Evolutionary conservation across 2,888 invertebrate species (phyloP), one percentile per base, ranked within the genome.

Genomic region (Tipula lateralis): DNA sequence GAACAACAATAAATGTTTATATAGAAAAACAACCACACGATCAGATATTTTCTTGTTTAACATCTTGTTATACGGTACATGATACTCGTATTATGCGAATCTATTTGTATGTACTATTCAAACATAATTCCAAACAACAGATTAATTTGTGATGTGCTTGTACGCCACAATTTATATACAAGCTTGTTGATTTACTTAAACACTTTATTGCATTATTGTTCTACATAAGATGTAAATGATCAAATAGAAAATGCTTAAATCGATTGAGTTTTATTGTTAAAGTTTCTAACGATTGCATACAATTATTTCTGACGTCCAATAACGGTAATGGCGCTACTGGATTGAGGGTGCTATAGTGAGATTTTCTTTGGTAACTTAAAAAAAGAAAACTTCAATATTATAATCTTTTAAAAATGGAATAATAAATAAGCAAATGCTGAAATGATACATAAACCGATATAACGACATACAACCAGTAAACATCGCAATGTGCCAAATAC

Each of bases 11-110:
- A 66, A 19, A 66, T 24, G 24, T n/a, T 5, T 32, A 7, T 32
- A 7, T 39, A 24, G 24, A 66, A 66, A 44, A 66, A 66, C 66
- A 24, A 24, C 66, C 24, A 24, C 19, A 24, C 66, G 24, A 66
- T 66, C 44, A 50, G 44, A 50, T 50, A 50, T 50, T 50, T 50
- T 50, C 66, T 66, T 66, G 66, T 66, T 66, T 66, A 66, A 66
- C 66, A 66, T 66, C 66, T 66, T 66, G 66, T 66, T 66, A 24
- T 66, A 24, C 66, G 24, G 66, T 66, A 66, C 12, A 24, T 66
- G n/a, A 66, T 24, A 24, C 1, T n/a, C 6, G 2, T 9, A 9
- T 2, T 36, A 9, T 66, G 16, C n/a, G 6, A n/a, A 7, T 44
- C 2, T 44, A 16, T 44, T 13, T 66, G 7, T 24, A 24, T 66